phyloP scores from a whole-genome alignment of 2,797 vertebrate species.

The Tinamus major region DNA sequence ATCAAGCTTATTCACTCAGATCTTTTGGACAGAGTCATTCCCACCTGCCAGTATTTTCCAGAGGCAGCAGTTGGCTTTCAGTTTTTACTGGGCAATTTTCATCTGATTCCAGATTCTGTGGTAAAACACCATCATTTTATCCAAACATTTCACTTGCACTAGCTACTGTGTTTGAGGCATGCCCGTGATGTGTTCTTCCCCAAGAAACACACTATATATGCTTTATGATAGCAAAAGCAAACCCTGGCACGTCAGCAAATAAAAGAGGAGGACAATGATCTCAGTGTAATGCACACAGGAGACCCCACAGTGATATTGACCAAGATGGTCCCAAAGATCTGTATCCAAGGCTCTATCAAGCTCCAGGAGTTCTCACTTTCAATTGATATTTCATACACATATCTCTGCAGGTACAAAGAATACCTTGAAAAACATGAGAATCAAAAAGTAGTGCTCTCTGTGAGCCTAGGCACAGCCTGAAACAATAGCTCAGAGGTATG shows the following conservation, averaged over 20 bases:
- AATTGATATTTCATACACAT: slow-evolving; percentile 47
- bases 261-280: slow-evolving; percentile 25
- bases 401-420: slow-evolving; percentile 43
- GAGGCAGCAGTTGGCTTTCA: neutral
- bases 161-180: slow-evolving; percentile 14
- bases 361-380: neutral
- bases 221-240: slow-evolving; percentile 23
- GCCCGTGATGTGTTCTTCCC: neutral
- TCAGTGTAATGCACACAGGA: neutral
- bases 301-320: neutral
- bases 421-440: slow-evolving; percentile 38
- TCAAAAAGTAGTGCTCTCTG: neutral
- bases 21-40: neutral
- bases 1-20: neutral
- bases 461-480: slow-evolving; percentile 27
- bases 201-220: neutral
- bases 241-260: neutral
- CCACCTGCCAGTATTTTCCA: neutral
- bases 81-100: slow-evolving; percentile 10
- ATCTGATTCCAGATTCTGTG: slow-evolving; percentile 4
- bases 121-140: neutral
- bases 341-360: slow-evolving; percentile 12
- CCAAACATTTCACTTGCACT: neutral
- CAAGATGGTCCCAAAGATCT: neutral
- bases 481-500: slow-evolving; percentile 16